Conservation (phyloP, 1,140 invertebrate genomes). For the Drosophila lowei region DNA sequence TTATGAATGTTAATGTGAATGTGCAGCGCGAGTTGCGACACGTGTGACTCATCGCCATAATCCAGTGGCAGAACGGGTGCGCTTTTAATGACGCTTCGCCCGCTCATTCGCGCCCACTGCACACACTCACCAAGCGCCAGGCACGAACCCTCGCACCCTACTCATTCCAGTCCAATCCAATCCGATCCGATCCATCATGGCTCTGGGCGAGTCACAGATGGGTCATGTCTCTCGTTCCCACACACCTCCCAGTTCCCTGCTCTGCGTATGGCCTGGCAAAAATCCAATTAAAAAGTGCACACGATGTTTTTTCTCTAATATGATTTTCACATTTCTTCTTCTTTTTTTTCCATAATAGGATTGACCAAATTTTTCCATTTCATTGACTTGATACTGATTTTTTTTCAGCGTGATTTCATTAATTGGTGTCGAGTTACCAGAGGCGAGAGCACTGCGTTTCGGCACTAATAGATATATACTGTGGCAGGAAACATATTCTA, state of each 20-base stretch:
- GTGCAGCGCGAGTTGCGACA: conserved; percentile 38
- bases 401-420: background rate
- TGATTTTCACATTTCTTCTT: conserved; percentile 67
- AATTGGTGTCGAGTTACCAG: too few species aligned
- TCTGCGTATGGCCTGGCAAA: conserved; percentile 28
- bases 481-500: too few species aligned
- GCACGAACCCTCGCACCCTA: conserved; percentile 8
- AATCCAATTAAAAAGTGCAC: conserved; percentile 78
- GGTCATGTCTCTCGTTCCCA: conserved; percentile 37
- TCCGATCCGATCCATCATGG: conserved; percentile 21
- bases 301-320: conserved; percentile 60
- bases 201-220: conserved; percentile 50
- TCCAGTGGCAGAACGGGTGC: conserved; percentile 52
- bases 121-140: conserved; percentile 33
- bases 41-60: conserved; percentile 73
- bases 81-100: conserved; percentile 75
- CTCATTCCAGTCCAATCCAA: conserved; percentile 5
- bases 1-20: conserved; percentile 72
- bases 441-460: background rate
- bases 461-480: too few species aligned
- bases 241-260: background rate
- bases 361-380: conserved; percentile 5
- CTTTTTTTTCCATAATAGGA: conserved; percentile 15
- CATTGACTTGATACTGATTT: conserved; percentile 19
- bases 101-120: conserved; percentile 73